Conservation (phyloP, 1,140 invertebrate genomes). For the Penaeus japonicus region DNA sequence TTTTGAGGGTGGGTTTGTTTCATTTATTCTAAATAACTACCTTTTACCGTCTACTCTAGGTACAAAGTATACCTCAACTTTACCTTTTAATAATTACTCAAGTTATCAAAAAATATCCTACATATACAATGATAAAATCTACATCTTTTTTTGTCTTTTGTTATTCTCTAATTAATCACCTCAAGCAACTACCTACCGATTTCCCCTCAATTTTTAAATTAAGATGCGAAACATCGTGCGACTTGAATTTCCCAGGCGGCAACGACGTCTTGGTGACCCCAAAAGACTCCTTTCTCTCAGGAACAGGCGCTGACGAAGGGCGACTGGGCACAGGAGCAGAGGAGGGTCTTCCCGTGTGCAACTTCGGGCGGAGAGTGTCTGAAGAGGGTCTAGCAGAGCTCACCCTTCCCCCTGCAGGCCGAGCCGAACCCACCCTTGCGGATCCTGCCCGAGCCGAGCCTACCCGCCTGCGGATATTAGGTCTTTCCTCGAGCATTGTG, state of each 20-base stretch:
- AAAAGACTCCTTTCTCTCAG: background rate
- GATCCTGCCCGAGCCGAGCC: constrained; percentile 16
- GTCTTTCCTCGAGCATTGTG: constrained; percentile 25
- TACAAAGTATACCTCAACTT: too few species aligned
- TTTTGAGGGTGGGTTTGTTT: too few species aligned
- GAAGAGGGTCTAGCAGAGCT: constrained; percentile 26
- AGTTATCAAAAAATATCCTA: background rate
- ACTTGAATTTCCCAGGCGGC: background rate
- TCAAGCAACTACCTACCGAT: background rate
- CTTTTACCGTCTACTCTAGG: too few species aligned
- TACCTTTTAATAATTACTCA: too few species aligned
- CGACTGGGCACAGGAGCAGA: background rate
- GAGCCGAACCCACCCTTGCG: background rate
- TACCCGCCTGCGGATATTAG: background rate
- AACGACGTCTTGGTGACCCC: background rate
- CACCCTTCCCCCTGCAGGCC: background rate
- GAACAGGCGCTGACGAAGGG: background rate
- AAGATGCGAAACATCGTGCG: constrained; percentile 25
- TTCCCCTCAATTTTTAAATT: constrained; percentile 40
- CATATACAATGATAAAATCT: background rate
- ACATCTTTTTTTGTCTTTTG: background rate
- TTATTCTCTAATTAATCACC: background rate
- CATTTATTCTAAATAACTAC: too few species aligned
- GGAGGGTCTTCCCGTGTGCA: constrained; percentile 30
- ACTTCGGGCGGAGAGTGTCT: constrained; percentile 13